phyloP scores from a whole-genome alignment of 1,140 invertebrate genomes.

The Mycetomoellerius zeteki region DNA sequence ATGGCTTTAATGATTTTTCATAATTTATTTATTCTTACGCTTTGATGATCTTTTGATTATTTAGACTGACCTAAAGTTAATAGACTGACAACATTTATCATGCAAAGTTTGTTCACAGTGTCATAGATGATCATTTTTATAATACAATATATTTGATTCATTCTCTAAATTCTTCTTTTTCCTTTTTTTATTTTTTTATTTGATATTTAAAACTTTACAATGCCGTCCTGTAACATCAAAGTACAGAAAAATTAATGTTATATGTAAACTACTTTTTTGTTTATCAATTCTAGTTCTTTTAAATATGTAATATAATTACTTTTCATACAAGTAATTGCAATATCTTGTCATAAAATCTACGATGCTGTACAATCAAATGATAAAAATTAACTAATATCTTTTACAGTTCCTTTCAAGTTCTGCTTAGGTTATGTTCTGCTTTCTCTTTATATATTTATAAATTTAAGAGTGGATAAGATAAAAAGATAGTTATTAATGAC shows the following conservation, averaged over 20 bases:
- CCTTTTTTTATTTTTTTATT: constrained; percentile 10
- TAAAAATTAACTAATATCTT: constrained; percentile 33
- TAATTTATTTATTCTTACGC: constrained; percentile 50
- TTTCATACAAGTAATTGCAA: not conserved
- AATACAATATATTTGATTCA: not conserved
- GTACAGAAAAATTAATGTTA: not conserved
- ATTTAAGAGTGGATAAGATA: constrained; percentile 8
- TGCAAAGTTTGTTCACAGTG: constrained; percentile 20
- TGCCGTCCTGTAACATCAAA: not conserved
- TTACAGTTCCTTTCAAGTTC: constrained; percentile 38
- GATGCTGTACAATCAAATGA: constrained; percentile 23
- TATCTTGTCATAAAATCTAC: not conserved
- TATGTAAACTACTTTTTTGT: not conserved
- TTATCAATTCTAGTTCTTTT: not conserved
- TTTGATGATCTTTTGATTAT: constrained; percentile 9
- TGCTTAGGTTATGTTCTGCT: constrained; percentile 19
- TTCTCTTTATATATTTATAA: constrained; percentile 16
- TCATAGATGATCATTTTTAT: constrained; percentile 14
- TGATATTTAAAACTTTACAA: not conserved
- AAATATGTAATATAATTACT: constrained; percentile 2
- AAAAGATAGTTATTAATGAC: not conserved
- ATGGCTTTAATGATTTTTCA: constrained; percentile 30
- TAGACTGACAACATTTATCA: constrained; percentile 64
- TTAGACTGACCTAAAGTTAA: constrained; percentile 68
- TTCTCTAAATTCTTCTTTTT: constrained; percentile 15